These are phyloP conservation scores for Cartodere bifasciata DNA, from an alignment of 2,888 invertebrate species.

Conservation along the genomic window DNA sequence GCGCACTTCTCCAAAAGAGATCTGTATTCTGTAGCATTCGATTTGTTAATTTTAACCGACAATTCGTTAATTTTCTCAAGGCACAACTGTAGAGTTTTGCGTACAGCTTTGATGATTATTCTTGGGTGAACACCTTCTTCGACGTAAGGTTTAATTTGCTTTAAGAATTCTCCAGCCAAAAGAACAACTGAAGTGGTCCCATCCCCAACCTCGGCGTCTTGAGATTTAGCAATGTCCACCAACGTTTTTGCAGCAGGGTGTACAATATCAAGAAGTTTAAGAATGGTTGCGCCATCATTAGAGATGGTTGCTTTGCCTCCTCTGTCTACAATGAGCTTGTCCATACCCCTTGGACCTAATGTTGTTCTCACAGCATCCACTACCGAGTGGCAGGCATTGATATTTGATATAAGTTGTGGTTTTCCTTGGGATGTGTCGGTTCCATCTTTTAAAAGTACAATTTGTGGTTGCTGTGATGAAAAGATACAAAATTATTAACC, in stretches of 20 bases:
- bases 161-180: slow-evolving; percentile 88
- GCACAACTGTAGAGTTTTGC: slow-evolving; percentile 71
- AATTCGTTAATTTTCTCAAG: slow-evolving; percentile 72
- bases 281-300: slow-evolving; percentile 98
- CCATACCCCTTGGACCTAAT: slow-evolving; percentile 97
- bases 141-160: slow-evolving; percentile 86
- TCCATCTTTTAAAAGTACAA: slow-evolving; percentile 93
- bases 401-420: slow-evolving; percentile 90
- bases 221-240: slow-evolving; percentile 98
- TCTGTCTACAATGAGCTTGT: slow-evolving; percentile 90
- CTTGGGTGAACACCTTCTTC: slow-evolving; percentile 97
- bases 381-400: slow-evolving; percentile 91
- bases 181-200: slow-evolving; percentile 97
- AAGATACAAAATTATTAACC: slow-evolving; percentile 12
- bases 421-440: slow-evolving; percentile 94
- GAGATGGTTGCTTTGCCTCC: slow-evolving; percentile 91
- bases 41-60: slow-evolving; percentile 65
- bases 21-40: slow-evolving; percentile 47
- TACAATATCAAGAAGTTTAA: slow-evolving; percentile 94
- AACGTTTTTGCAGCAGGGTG: slow-evolving; percentile 97
- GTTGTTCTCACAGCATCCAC: slow-evolving; percentile 97
- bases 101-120: slow-evolving; percentile 78
- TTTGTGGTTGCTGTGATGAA: slow-evolving; percentile 81
- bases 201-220: slow-evolving; percentile 98
- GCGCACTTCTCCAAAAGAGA: slow-evolving; percentile 78